These are phyloP conservation scores for Drosophila colorata DNA, from an alignment of 2,888 invertebrate genomes.

Conservation along the genomic window DNA sequence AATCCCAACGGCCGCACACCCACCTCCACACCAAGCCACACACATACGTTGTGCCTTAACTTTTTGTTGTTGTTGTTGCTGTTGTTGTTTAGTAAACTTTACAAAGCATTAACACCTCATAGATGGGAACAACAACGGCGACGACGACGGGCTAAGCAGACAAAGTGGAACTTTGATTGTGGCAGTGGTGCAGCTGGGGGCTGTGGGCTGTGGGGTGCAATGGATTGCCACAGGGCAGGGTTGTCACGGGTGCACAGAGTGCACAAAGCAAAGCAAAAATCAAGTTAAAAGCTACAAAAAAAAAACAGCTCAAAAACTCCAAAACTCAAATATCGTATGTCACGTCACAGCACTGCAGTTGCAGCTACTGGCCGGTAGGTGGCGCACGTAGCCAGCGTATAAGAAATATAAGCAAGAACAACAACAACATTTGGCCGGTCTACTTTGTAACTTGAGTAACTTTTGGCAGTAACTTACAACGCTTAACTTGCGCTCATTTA, in stretches of 20 bases:
- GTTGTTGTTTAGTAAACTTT: conserved; percentile 55
- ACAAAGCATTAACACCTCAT: conserved; percentile 69
- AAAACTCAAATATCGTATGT: conserved; percentile 69
- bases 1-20: not conserved
- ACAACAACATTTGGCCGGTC: conserved; percentile 1
- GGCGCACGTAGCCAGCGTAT: conserved; percentile 42
- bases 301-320: conserved; percentile 10
- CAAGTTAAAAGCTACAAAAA: conserved; percentile 58
- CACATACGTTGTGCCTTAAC: conserved; percentile 41
- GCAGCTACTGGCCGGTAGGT: conserved; percentile 44
- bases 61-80: conserved; percentile 29
- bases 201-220: conserved; percentile 18
- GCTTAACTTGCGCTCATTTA: conserved; percentile 42
- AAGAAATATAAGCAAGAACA: conserved; percentile 9
- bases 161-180: conserved; percentile 33
- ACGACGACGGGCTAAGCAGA: conserved; percentile 32
- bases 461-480: conserved; percentile 23
- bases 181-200: not conserved
- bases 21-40: conserved; percentile 6
- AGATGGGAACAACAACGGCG: conserved; percentile 42
- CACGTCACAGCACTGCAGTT: conserved; percentile 39
- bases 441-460: conserved; percentile 34
- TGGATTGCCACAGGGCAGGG: too few species aligned
- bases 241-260: conserved; percentile 12
- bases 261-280: conserved; percentile 53